phyloP scores from a whole-genome alignment of 2,888 invertebrate species.

The Diplazon laetatorius region DNA sequence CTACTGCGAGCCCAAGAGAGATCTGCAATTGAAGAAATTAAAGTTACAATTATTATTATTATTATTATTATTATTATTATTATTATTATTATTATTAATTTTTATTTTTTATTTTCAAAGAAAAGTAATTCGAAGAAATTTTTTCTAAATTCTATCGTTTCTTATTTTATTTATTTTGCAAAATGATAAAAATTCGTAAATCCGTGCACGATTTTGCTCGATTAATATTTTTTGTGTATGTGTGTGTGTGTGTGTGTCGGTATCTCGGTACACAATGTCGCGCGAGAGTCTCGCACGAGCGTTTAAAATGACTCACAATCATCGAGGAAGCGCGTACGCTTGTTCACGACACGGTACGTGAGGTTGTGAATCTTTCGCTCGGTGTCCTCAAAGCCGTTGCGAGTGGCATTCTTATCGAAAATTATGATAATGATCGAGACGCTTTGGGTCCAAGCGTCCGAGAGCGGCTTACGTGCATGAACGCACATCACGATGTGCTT shows the following conservation, averaged over 20 bases:
- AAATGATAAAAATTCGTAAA: no score
- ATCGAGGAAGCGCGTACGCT: neutral
- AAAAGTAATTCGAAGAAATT: no score
- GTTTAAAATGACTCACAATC: neutral
- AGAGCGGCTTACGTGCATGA: neutral
- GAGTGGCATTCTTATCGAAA: neutral
- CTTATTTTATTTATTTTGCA: no score
- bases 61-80: no score
- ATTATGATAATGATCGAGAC: slow-evolving; percentile 13
- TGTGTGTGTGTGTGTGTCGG: neutral
- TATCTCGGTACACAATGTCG: neutral
- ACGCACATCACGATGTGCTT: neutral
- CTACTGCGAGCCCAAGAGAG: no score
- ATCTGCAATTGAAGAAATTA: no score
- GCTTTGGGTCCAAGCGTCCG: neutral
- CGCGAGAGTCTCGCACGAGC: neutral
- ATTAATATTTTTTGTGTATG: no score
- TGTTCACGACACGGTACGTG: neutral
- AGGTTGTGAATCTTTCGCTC: slow-evolving; percentile 29
- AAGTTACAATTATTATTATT: no score
- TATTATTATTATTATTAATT: no score
- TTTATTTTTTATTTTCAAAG: no score
- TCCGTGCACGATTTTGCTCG: no score
- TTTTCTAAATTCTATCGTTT: no score
- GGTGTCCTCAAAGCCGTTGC: slow-evolving; percentile 20